Percentiles rank a stretch among this genome's conserved stretches.
Conservation (phyloP, 2,888 invertebrate genomes). For the Tolmerus cingulatus region DNA sequence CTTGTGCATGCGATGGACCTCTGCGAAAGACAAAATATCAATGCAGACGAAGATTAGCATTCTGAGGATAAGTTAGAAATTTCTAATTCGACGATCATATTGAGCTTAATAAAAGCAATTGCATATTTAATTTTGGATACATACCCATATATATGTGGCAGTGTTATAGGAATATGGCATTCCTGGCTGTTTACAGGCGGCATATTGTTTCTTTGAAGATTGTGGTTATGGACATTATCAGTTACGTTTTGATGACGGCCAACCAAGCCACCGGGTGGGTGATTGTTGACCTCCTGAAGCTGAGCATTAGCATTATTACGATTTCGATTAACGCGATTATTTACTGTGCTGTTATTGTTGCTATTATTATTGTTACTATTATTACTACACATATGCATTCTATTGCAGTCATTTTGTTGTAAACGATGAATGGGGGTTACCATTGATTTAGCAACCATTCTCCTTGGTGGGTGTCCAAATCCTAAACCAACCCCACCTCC, state of each 20-base stretch:
- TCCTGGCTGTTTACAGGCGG: conserved; percentile 46
- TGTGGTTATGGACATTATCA: conserved; percentile 51
- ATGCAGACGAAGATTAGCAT: not conserved
- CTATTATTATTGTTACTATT: conserved; percentile 46
- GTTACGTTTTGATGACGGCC: conserved; percentile 41
- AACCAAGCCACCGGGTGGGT: conserved; percentile 2
- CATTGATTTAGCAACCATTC: conserved; percentile 68
- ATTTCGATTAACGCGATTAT: not conserved
- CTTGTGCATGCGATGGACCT: conserved; percentile 52
- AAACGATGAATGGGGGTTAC: conserved; percentile 76
- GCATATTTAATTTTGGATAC: not conserved
- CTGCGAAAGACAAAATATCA: conserved; percentile 45
- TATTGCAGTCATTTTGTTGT: conserved; percentile 63
- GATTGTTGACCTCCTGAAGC: conserved; percentile 23
- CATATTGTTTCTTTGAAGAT: conserved; percentile 43
- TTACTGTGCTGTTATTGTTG: conserved; percentile 2
- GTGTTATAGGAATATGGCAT: conserved; percentile 49
- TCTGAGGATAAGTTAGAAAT: not conserved
- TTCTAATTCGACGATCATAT: not conserved
- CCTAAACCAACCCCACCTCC: conserved; percentile 67
- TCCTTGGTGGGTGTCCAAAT: conserved; percentile 63
- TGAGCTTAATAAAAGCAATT: not conserved
- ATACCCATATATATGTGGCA: conserved; percentile 54
- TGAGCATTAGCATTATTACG: conserved; percentile 5
- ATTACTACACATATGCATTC: conserved; percentile 52